Evolutionary conservation across 2,797 vertebrate species (phyloP).

Genomic region (Pseudomugil tenellus): DNA sequence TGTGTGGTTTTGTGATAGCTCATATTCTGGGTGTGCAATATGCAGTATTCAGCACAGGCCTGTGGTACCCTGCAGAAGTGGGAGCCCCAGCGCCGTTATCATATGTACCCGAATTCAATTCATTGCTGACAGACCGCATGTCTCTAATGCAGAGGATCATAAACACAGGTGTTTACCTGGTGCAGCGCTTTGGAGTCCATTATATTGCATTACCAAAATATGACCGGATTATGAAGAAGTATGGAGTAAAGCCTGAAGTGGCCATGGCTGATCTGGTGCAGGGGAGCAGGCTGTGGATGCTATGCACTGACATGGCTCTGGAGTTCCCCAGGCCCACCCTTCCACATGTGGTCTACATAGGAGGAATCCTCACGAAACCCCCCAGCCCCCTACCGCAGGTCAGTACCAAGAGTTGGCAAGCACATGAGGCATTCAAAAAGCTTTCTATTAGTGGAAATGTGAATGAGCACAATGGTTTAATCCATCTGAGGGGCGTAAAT

Average conservation of each 20-base stretch:
- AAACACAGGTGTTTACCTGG: constrained; percentile 92
- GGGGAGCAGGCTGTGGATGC: constrained; percentile 96
- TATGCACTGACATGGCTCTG: constrained; percentile 96
- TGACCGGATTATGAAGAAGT: constrained; percentile 94
- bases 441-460: constrained; percentile 16
- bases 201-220: constrained; percentile 96
- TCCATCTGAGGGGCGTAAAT: background rate
- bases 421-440: background rate
- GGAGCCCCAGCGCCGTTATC: constrained; percentile 95
- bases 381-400: constrained; percentile 93
- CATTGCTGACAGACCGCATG: constrained; percentile 95
- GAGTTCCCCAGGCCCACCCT: constrained; percentile 97
- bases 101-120: constrained; percentile 99
- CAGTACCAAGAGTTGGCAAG: constrained; percentile 70
- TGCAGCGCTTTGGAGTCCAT: constrained; percentile 93
- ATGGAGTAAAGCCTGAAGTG: constrained; percentile 86
- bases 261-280: constrained; percentile 96
- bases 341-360: constrained; percentile 97
- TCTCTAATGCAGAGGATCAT: constrained; percentile 89
- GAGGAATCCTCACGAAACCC: constrained; percentile 95
- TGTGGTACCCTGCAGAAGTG: constrained; percentile 98
- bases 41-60: constrained; percentile 95
- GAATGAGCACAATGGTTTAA: background rate
- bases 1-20: constrained; percentile 98
- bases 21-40: constrained; percentile 94